Evolutionary conservation across 2,888 invertebrate genomes (phyloP), one percentile per base, ranked within the genome.

Genomic region (Andrena marginata): DNA sequence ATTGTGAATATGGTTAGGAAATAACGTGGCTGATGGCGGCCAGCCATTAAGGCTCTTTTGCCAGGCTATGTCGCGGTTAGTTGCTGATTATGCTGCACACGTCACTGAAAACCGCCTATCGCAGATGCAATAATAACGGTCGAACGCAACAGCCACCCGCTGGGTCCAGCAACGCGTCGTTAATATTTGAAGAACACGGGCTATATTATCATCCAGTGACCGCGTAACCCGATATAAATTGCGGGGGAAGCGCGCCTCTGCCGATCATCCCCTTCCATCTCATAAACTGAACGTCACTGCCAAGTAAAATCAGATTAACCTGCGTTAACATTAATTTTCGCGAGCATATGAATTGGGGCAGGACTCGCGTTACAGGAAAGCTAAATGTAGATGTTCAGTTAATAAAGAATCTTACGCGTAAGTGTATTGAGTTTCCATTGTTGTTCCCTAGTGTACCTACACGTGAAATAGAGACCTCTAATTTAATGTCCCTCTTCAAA

Each of bases 171-270:
- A 67, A 65, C 29, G 2, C 13, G 10, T n/a, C 16, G 64, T 77
- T 77, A 68, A 80, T 68, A 63, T 77, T 80, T 77, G 33, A 80
- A 77, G 80, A 80, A 80, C 63, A 23, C 54, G 29, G 63, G 13
- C 13, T 49, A 54, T 33, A 49, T 67, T 80, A 63, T 67, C 67
- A 72, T 48, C 16, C 31, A 16, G 42, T 16, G 64, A 60, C 54
- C 70, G 35, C 71, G 65, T 62, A 67, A 71, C 62, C 48, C 10
- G 60, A 74, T 67, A 72, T 67, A 77, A 71, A 80, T 77, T 76
- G 67, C 60, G n/a, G 35, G n/a, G 51, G 6, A 42, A 80, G 56
- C 51, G 35, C 10, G n/a, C 20, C 42, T 23, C 48, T n/a, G 2
- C 26, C 31, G 51, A 23, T 29, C 26, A 31, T 48, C 2, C 29